Evolutionary conservation across 2,113 vertebrate species (phyloP).

Genomic region (Seriola aureovittata): DNA sequence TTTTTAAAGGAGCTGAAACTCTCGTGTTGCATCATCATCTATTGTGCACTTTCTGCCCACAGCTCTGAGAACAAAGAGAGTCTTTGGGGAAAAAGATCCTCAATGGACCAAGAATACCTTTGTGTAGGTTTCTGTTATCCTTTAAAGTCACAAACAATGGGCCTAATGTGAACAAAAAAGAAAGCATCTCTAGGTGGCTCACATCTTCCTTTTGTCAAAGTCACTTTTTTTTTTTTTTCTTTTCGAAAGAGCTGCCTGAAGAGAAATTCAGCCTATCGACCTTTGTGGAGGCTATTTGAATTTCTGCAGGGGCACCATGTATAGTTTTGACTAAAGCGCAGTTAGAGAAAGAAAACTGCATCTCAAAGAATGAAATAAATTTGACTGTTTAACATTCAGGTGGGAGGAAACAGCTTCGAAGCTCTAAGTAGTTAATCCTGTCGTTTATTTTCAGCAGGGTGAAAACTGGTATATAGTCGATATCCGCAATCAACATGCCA

Average conservation of each 20-base stretch:
- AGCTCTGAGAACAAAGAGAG: slow-evolving; percentile 70
- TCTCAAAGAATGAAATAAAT: slow-evolving; percentile 39
- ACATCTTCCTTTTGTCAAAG: slow-evolving; percentile 57
- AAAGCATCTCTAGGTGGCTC: slow-evolving; percentile 53
- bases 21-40: slow-evolving; percentile 66
- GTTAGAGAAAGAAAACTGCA: slow-evolving; percentile 39
- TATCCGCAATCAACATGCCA: slow-evolving; percentile 32
- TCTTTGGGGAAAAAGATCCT: slow-evolving; percentile 66
- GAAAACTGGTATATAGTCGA: background rate
- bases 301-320: slow-evolving; percentile 26
- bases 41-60: slow-evolving; percentile 68
- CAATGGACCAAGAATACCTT: slow-evolving; percentile 68
- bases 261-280: slow-evolving; percentile 48
- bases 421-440: background rate
- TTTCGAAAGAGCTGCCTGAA: slow-evolving; percentile 15
- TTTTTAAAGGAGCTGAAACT: slow-evolving; percentile 56
- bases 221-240: slow-evolving; percentile 9
- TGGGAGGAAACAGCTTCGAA: slow-evolving; percentile 16
- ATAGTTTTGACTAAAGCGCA: slow-evolving; percentile 16
- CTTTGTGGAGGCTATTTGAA: slow-evolving; percentile 30
- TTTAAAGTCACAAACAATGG: slow-evolving; percentile 78
- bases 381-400: slow-evolving; percentile 3
- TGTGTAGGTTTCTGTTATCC: slow-evolving; percentile 63
- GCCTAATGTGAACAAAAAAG: slow-evolving; percentile 70
- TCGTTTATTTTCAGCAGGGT: slow-evolving; percentile 22